Conservation (phyloP, 2,113 vertebrate genomes). For the Climacteris rufus region DNA sequence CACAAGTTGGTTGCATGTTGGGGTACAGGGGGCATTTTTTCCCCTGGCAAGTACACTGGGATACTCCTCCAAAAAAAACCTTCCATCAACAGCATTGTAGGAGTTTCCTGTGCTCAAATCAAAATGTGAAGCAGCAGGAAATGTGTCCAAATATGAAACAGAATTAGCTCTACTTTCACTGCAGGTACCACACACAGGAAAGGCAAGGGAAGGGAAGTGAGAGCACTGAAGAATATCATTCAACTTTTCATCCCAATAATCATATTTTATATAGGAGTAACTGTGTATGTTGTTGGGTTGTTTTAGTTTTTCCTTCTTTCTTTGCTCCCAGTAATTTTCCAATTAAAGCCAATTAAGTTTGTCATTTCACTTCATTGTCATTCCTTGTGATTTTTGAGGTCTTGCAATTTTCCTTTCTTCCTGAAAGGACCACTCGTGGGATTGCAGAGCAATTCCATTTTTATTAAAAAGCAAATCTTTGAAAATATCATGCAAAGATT, state of each 20-base stretch:
- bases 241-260: not conserved
- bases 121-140: not conserved
- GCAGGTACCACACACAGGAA: not conserved
- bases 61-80: not conserved
- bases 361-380: not conserved
- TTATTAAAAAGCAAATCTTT: constrained; percentile 8
- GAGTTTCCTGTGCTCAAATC: not conserved
- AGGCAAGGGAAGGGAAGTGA: not conserved
- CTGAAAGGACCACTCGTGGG: not conserved
- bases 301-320: not conserved
- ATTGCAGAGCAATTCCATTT: not conserved
- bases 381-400: not conserved
- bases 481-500: not conserved
- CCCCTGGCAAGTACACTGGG: not conserved
- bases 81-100: too few relatives aligned
- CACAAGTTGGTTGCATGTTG: not conserved
- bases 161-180: not conserved
- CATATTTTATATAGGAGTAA: not conserved
- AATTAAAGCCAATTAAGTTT: not conserved
- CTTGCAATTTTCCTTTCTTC: not conserved
- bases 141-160: not conserved
- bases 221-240: not conserved
- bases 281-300: not conserved
- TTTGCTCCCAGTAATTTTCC: not conserved
- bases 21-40: not conserved